Evolutionary conservation across 2,888 invertebrate species (phyloP), one percentile per base, ranked within the genome.

Genomic region (Drosophila kambysellisi): DNA sequence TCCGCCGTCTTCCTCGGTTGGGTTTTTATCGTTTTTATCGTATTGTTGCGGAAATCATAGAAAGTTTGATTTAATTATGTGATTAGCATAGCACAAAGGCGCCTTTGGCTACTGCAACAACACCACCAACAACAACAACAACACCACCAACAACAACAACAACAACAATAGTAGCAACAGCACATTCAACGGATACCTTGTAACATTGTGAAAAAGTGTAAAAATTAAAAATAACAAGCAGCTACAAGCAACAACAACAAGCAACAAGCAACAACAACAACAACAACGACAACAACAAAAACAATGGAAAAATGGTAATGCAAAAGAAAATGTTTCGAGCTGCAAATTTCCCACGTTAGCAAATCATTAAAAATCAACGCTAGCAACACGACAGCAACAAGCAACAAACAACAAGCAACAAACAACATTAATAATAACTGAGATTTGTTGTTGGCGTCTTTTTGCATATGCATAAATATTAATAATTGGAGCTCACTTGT

Each of bases 61-160:
- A 86, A 88, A 86, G 85, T 84, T 88, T 77, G 83, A 88, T 88
- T 85, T 86, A 88, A 86, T 86, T 86, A 86, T 85, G 79, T 85
- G 86, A 88, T 86, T 86, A 86, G 83, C 88, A 81, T 86, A 76
- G 76, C 78, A 88, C 79, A 88, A 84, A 84, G 84, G 84, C 75
- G 73, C 84, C 76, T 71, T 62, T 60, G 76, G 75, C 50, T 33
- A 20, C 65, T 50, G 3, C 50, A 61, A 25, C 63, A 50, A 37
- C 35, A 69, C 9, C 60, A 39, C 20, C 48, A 20, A 30, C 51
- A 48, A 30, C 70, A 77, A 80, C 46, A 43, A 37, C 43, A 53
- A 32, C n/a, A 65, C 25, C 60, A 37, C 15, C 35, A 29, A 39
- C 58, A 46, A 43, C 61, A 76, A 80, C 52, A 59, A 30, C 52